Evolutionary conservation across 2,113 vertebrate species (phyloP).

Genomic region (Bufo gargarizans): DNA sequence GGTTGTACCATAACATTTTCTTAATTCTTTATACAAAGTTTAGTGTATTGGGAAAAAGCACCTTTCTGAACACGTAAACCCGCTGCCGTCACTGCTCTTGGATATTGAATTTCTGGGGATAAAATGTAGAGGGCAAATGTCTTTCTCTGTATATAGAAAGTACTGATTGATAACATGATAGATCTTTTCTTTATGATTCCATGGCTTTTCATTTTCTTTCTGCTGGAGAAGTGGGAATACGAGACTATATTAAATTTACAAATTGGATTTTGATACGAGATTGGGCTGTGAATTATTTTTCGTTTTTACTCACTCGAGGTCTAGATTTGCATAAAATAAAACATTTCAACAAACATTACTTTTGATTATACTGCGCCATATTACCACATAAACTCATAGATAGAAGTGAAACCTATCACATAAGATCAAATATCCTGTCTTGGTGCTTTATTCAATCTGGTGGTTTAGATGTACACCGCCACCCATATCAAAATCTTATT

Average conservation of each 20-base stretch:
- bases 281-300: constrained; percentile 26
- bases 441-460: background rate
- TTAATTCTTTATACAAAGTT: background rate
- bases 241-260: constrained; percentile 16
- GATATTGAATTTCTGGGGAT: background rate
- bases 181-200: background rate
- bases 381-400: constrained; percentile 1
- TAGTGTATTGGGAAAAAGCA: background rate
- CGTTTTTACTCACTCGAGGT: background rate
- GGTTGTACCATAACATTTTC: no score
- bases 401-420: constrained; percentile 8
- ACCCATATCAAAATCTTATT: background rate
- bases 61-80: background rate
- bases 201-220: background rate
- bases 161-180: background rate
- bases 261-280: constrained; percentile 24
- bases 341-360: background rate
- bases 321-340: constrained; percentile 20
- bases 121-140: background rate
- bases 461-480: background rate
- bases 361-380: background rate
- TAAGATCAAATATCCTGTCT: constrained; percentile 39
- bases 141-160: background rate
- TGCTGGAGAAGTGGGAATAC: background rate
- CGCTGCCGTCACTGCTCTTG: background rate